Percentiles rank a stretch among this genome's conserved stretches.
These are phyloP conservation scores for Cyrtorhinus lividipennis DNA, from an alignment of 1,140 invertebrate genomes.

Conservation along the genomic window DNA sequence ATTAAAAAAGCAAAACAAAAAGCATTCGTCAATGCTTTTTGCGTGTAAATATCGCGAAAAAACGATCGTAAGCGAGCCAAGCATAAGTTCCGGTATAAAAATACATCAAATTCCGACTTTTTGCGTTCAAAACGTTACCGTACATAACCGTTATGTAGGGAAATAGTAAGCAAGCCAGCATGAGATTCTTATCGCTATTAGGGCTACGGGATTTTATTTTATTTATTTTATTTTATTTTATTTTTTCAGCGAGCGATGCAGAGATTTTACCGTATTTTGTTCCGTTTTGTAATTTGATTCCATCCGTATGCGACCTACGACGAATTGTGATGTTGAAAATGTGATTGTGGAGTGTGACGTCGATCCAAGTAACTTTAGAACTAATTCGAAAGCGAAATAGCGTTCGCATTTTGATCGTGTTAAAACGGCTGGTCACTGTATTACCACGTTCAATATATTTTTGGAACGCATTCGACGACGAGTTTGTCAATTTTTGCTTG, in stretches of 20 bases:
- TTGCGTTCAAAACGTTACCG: background rate
- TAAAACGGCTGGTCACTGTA: constrained; percentile 1
- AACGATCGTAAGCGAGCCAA: background rate
- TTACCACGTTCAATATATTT: background rate
- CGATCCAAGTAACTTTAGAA: background rate
- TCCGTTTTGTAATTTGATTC: background rate
- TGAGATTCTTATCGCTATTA: background rate
- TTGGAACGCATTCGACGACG: too few species aligned
- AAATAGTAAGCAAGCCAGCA: background rate
- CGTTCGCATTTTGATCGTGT: background rate
- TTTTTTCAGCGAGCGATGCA: constrained; percentile 4
- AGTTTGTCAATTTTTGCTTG: background rate
- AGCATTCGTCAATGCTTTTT: background rate
- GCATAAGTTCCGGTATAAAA: background rate
- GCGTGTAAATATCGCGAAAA: background rate
- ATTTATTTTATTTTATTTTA: background rate
- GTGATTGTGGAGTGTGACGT: background rate
- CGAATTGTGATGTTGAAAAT: background rate
- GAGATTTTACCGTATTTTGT: background rate
- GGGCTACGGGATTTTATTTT: background rate
- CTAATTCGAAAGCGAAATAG: too few species aligned
- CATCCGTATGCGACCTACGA: background rate
- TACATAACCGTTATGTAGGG: background rate
- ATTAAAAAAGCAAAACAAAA: background rate
- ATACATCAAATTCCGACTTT: background rate